phyloP scores from a whole-genome alignment of 2,888 invertebrate genomes.

The Netelia virgata region DNA sequence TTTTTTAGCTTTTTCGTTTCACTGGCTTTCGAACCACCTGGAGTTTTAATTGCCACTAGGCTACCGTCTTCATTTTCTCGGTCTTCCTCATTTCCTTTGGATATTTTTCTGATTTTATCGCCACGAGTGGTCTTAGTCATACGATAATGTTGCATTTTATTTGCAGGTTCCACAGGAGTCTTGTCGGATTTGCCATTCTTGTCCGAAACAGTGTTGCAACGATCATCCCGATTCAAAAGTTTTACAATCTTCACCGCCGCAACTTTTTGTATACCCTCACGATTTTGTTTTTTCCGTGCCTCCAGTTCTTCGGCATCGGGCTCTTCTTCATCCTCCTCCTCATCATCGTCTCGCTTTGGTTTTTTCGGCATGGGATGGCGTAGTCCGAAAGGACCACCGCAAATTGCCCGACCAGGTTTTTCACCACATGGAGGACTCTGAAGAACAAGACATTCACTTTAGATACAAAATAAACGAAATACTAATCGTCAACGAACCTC shows the following conservation, averaged over 20 bases:
- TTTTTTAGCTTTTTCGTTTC: slow-evolving; percentile 66
- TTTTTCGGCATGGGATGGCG: slow-evolving; percentile 67
- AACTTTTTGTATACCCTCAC: slow-evolving; percentile 29
- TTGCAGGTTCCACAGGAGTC: neutral
- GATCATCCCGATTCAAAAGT: slow-evolving; percentile 60
- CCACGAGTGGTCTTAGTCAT: slow-evolving; percentile 19
- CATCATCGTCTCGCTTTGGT: slow-evolving; percentile 65
- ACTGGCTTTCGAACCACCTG: neutral
- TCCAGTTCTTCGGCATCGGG: slow-evolving; percentile 50
- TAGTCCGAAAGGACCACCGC: slow-evolving; percentile 73
- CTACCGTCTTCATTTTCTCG: neutral
- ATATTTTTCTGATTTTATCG: slow-evolving; percentile 50
- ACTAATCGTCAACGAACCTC: slow-evolving; percentile 49
- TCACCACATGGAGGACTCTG: slow-evolving; percentile 76
- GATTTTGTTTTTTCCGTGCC: slow-evolving; percentile 43
- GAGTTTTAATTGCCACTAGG: neutral
- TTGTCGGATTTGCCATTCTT: neutral
- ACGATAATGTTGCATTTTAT: slow-evolving; percentile 20
- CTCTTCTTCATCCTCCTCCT: slow-evolving; percentile 66
- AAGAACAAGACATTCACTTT: neutral
- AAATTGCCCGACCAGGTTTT: slow-evolving; percentile 74
- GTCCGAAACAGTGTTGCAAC: slow-evolving; percentile 61
- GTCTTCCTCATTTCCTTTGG: neutral
- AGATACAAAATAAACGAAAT: slow-evolving; percentile 6
- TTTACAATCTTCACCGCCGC: slow-evolving; percentile 42